Evolutionary conservation across 2,113 vertebrate species (phyloP).

Genomic region (Pongo pygmaeus): DNA sequence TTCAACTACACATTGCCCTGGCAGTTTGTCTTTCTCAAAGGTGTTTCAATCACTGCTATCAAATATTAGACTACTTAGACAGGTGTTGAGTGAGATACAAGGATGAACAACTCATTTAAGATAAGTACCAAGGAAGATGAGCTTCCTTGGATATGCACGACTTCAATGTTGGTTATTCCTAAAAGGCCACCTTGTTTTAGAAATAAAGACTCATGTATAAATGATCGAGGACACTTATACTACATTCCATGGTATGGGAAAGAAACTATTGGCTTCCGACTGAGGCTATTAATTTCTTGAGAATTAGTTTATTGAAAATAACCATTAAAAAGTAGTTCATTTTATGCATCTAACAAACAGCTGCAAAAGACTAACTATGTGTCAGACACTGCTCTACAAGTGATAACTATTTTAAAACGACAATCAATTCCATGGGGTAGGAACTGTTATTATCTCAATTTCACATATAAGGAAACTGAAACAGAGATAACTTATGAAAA

Average conservation of each 20-base stretch:
- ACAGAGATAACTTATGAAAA: neutral
- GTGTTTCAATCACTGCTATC: neutral
- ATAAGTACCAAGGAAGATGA: neutral
- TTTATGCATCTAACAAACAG: neutral
- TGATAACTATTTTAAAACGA: neutral
- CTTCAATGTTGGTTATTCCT: neutral
- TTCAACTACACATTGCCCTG: neutral
- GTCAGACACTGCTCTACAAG: neutral
- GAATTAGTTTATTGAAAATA: constrained; percentile 3
- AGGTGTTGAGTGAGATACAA: neutral
- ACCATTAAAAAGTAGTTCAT: neutral
- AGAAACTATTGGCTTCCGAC: neutral
- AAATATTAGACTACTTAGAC: neutral
- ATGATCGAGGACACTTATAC: neutral
- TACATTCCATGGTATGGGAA: neutral
- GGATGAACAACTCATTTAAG: neutral
- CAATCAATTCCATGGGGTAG: neutral
- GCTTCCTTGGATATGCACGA: neutral
- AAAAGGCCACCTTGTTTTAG: neutral
- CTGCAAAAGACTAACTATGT: neutral
- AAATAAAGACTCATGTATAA: neutral
- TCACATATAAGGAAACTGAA: neutral
- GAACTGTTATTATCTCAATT: neutral
- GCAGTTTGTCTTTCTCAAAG: neutral
- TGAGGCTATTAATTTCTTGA: neutral